Conservation (phyloP, 2,888 invertebrate genomes). For the Halictus ligatus region DNA sequence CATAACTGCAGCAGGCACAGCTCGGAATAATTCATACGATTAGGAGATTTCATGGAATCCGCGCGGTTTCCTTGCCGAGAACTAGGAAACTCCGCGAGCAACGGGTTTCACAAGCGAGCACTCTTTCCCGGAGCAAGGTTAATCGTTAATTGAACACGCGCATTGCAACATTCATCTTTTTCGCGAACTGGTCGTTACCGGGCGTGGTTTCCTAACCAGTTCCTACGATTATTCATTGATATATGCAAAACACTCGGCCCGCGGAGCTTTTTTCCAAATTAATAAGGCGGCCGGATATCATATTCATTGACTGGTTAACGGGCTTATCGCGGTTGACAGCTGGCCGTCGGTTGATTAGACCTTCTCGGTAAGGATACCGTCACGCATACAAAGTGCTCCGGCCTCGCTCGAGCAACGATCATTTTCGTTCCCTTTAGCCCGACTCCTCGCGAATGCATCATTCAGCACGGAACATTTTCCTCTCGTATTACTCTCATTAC, state of each 20-base stretch:
- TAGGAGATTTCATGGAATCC: neutral
- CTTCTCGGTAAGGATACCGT: slow-evolving; percentile 15
- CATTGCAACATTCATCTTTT: slow-evolving; percentile 44
- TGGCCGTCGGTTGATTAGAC: slow-evolving; percentile 30
- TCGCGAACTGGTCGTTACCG: slow-evolving; percentile 38
- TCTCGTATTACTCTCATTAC: slow-evolving; percentile 13
- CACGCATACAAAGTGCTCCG: neutral
- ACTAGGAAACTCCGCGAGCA: slow-evolving; percentile 3
- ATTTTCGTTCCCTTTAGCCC: neutral
- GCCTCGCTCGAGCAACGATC: neutral
- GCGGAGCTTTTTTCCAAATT: slow-evolving; percentile 26
- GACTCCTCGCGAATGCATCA: neutral
- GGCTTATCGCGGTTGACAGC: slow-evolving; percentile 44
- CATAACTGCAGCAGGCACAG: no score
- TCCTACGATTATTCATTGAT: slow-evolving; percentile 47
- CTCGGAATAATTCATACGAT: neutral
- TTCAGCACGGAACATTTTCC: slow-evolving; percentile 9
- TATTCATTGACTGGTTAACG: slow-evolving; percentile 36
- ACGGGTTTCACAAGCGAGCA: neutral
- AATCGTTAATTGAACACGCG: slow-evolving; percentile 42
- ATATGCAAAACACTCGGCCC: slow-evolving; percentile 31
- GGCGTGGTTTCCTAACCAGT: slow-evolving; percentile 46
- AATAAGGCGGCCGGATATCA: slow-evolving; percentile 35
- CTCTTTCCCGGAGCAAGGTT: slow-evolving; percentile 27
- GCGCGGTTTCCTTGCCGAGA: neutral